Evolutionary conservation across 2,113 vertebrate species (phyloP).

Genomic region (Nesogale talazaci): DNA sequence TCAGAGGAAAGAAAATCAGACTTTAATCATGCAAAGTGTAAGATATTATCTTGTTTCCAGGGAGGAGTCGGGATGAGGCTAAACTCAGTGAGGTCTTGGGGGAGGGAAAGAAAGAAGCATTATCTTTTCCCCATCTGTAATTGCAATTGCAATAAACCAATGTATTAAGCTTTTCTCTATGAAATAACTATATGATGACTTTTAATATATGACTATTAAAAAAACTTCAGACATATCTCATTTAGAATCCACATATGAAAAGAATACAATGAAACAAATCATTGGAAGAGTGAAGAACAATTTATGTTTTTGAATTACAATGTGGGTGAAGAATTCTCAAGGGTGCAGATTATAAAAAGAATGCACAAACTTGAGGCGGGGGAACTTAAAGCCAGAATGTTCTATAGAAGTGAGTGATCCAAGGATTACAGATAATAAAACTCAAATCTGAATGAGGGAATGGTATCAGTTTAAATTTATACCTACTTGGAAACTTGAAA

Average conservation of each 20-base stretch:
- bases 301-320: not conserved
- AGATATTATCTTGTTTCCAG: constrained; percentile 29
- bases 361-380: too few relatives aligned
- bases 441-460: too few relatives aligned
- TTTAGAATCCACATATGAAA: not conserved
- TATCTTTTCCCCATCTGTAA: constrained; percentile 24
- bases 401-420: not conserved
- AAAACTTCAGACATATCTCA: not conserved
- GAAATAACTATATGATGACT: not conserved
- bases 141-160: not conserved
- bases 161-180: not conserved
- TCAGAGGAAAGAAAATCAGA: constrained; percentile 62
- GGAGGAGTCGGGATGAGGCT: not conserved
- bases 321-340: not conserved
- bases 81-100: not conserved
- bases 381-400: not conserved
- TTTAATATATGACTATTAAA: not conserved
- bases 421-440: too few relatives aligned
- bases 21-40: not conserved
- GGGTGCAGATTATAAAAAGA: not conserved
- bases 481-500: too few relatives aligned
- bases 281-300: not conserved
- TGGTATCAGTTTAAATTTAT: too few relatives aligned
- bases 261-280: not conserved
- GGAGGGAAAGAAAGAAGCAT: not conserved